Evolutionary conservation across 2,113 vertebrate genomes (phyloP).

Genomic region (Euleptes europaea): DNA sequence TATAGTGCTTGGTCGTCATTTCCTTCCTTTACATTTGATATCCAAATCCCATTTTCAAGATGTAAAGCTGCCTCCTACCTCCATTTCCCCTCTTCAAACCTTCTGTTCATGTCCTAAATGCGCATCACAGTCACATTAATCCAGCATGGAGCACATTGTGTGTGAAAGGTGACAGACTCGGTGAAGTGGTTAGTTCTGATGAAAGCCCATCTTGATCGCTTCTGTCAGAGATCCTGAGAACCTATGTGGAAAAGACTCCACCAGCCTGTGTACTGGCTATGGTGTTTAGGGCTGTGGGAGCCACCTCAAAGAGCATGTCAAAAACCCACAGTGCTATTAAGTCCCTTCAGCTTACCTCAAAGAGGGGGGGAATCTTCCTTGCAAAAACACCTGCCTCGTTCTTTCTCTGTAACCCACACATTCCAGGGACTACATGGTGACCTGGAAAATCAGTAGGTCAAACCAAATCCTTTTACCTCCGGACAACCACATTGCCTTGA

Average conservation of each 20-base stretch:
- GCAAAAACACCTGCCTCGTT: conserved; percentile 6
- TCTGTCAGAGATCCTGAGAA: conserved; percentile 72
- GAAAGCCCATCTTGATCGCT: conserved; percentile 79
- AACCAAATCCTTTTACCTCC: conserved; percentile 6
- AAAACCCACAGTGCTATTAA: not conserved
- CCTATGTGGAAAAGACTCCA: conserved; percentile 62
- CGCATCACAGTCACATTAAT: conserved; percentile 81
- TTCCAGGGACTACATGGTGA: conserved; percentile 19
- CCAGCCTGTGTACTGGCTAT: conserved; percentile 65
- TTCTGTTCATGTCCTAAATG: conserved; percentile 63
- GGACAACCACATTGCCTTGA: not conserved
- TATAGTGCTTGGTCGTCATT: not conserved
- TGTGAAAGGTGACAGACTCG: conserved; percentile 84
- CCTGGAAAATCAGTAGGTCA: conserved; percentile 20
- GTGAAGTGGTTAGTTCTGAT: conserved; percentile 85
- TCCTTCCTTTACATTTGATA: not conserved
- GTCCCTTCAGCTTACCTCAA: not conserved
- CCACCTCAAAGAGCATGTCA: not conserved
- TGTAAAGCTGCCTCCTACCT: not conserved
- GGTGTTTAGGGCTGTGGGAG: conserved; percentile 20
- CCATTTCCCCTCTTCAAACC: conserved; percentile 10
- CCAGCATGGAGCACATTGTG: conserved; percentile 84
- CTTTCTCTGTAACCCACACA: not conserved
- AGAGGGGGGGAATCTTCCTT: not conserved
- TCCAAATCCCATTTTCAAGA: conserved; percentile 2